A percentile compares a stretch with the other conserved stretches of the same genome.
Evolutionary conservation across 2,888 invertebrate species (phyloP).

Genomic region (Cyclophora albipunctata): DNA sequence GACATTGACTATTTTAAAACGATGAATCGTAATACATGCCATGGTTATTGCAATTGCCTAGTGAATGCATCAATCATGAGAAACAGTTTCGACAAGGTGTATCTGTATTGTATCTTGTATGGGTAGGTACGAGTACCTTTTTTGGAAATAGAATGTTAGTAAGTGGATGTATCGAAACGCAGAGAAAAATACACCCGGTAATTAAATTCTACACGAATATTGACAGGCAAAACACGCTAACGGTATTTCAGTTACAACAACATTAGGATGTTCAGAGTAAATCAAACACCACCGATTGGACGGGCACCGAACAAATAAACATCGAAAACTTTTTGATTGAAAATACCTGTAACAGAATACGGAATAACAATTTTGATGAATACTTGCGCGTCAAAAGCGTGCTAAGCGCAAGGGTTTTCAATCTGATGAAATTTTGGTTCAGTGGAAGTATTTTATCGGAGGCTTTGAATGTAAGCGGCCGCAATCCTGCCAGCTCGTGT

Average conservation of each 20-base stretch:
- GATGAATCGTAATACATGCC: too few relatives aligned
- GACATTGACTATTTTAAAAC: background rate
- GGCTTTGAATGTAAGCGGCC: slow-evolving; percentile 11
- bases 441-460: slow-evolving; percentile 33
- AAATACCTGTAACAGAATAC: slow-evolving; percentile 27
- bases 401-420: slow-evolving; percentile 34
- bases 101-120: too few relatives aligned
- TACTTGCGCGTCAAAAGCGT: slow-evolving; percentile 31
- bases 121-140: too few relatives aligned
- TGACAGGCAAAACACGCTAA: slow-evolving; percentile 9
- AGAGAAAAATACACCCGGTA: too few relatives aligned
- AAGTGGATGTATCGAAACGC: too few relatives aligned
- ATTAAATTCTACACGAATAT: background rate
- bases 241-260: slow-evolving; percentile 12
- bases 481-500: background rate
- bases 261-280: slow-evolving; percentile 14
- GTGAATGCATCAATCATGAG: too few relatives aligned
- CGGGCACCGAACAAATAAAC: slow-evolving; percentile 21
- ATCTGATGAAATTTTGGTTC: slow-evolving; percentile 39
- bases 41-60: too few relatives aligned
- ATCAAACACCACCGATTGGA: slow-evolving; percentile 20
- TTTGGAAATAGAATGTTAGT: too few relatives aligned
- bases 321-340: slow-evolving; percentile 25
- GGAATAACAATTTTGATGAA: slow-evolving; percentile 37
- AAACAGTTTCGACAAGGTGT: background rate